phyloP scores from a whole-genome alignment of 2,113 vertebrate species.

The Salvelinus alpinus region DNA sequence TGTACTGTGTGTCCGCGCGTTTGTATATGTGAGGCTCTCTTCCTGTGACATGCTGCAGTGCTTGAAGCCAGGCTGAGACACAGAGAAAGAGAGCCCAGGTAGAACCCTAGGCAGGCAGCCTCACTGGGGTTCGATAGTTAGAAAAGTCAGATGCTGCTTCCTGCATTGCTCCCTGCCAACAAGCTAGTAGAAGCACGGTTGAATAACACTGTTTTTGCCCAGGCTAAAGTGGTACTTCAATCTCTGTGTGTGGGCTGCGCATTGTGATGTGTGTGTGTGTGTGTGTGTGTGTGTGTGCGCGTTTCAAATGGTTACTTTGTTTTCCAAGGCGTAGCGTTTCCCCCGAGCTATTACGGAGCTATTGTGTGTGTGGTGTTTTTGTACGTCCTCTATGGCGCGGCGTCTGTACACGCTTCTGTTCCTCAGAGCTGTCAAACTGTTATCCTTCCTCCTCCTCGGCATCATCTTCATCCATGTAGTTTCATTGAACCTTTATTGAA shows the following conservation, averaged over 20 bases:
- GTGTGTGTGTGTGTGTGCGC: conserved; percentile 15
- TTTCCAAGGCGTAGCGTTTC: neutral
- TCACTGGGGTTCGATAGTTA: conserved; percentile 55
- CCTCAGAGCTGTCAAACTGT: neutral
- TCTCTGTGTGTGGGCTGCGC: conserved; percentile 53
- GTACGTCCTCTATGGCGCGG: no score
- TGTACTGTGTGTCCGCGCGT: neutral
- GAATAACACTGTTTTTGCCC: conserved; percentile 41
- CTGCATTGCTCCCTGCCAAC: conserved; percentile 46
- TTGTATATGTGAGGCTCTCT: conserved; percentile 28
- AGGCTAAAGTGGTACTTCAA: conserved; percentile 53
- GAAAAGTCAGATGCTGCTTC: conserved; percentile 62
- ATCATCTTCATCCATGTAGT: neutral
- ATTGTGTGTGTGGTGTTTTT: neutral
- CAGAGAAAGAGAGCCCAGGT: conserved; percentile 22
- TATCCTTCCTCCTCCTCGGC: neutral
- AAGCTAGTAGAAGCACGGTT: conserved; percentile 42
- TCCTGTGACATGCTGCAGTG: conserved; percentile 37
- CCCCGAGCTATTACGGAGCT: neutral
- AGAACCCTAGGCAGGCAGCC: conserved; percentile 38
- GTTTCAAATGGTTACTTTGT: conserved; percentile 12
- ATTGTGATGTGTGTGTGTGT: conserved; percentile 6
- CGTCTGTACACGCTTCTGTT: neutral
- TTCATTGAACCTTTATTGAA: no score
- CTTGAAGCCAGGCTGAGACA: conserved; percentile 25